Base-by-base conservation (phyloP, 2,888 invertebrate genomes). In the Urechis unicinctus region DNA sequence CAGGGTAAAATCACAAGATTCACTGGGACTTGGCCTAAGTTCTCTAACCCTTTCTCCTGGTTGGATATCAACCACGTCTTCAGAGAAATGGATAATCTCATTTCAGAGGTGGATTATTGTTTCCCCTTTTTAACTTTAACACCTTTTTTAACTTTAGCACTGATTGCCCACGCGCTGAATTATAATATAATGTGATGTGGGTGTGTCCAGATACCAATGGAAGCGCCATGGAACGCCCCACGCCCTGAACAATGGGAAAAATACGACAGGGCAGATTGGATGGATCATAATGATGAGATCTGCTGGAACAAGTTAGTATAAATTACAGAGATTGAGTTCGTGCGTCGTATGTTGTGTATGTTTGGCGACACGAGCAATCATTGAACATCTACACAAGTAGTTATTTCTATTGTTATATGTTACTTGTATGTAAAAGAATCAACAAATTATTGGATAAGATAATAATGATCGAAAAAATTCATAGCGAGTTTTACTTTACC, bases 81-180 rank as follows among this genome's bases (percentile, higher is more conserved):
- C 49, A 60, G 73, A 25, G 53, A 69, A 47, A 66, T 78, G 53
- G 77, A 79, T 58, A 59, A 68, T 36, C 73, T 79, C 74, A 71
- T 72, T 1, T 63, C 68, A 56, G 68, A 75, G 67, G 66, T 68
- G 29, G 42, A 59, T 53, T 13, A 48, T n/a, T n/a, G n/a, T n/a
- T n/a, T n/a, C n/a, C n/a, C n/a, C n/a, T n/a, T n/a, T n/a, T n/a
- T n/a, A n/a, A n/a, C n/a, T n/a, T n/a, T n/a, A n/a, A n/a, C n/a
- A n/a, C n/a, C n/a, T n/a, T n/a, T n/a, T n/a, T n/a, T n/a, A n/a
- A n/a, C 6, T n/a, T n/a, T 13, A 22, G 6, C 6, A 13, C 6
- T 13, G 13, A 21, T 9, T 45, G 45, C 22, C 22, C 22, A n/a
- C 6, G n/a, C n/a, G n/a, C n/a, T n/a, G n/a, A n/a, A n/a, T n/a